Evolutionary conservation across 2,797 vertebrate genomes (phyloP).

Genomic region (Triplophysa yarkandensis): DNA sequence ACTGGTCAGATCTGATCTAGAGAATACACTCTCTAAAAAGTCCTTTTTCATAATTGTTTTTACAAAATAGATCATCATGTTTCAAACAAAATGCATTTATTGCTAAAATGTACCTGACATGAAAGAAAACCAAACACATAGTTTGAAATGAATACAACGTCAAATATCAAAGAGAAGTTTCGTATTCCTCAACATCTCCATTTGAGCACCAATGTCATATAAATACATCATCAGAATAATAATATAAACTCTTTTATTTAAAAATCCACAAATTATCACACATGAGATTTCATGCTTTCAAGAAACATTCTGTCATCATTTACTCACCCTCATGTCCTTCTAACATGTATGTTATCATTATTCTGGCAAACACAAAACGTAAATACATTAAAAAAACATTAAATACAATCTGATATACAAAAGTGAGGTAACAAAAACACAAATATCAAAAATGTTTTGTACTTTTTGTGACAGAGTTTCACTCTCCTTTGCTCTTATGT

Average conservation of each 20-base stretch:
- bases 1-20: background rate
- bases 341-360: background rate
- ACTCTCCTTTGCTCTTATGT: too few relatives aligned
- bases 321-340: background rate
- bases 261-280: conserved; percentile 19
- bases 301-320: background rate
- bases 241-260: conserved; percentile 74
- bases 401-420: background rate
- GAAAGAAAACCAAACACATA: conserved; percentile 75
- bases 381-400: background rate
- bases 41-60: background rate
- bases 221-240: conserved; percentile 75
- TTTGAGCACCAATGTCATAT: conserved; percentile 77
- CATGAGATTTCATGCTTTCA: background rate
- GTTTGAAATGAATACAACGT: conserved; percentile 80
- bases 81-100: conserved; percentile 85
- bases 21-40: background rate
- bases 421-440: background rate
- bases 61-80: conserved; percentile 23
- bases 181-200: conserved; percentile 67
- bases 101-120: conserved; percentile 85
- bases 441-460: too few relatives aligned
- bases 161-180: conserved; percentile 61
- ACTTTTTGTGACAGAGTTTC: too few relatives aligned
- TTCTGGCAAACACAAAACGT: background rate